These are phyloP conservation scores for Dicrostonyx torquatus DNA, from an alignment of 2,797 vertebrate species.

Conservation along the genomic window DNA sequence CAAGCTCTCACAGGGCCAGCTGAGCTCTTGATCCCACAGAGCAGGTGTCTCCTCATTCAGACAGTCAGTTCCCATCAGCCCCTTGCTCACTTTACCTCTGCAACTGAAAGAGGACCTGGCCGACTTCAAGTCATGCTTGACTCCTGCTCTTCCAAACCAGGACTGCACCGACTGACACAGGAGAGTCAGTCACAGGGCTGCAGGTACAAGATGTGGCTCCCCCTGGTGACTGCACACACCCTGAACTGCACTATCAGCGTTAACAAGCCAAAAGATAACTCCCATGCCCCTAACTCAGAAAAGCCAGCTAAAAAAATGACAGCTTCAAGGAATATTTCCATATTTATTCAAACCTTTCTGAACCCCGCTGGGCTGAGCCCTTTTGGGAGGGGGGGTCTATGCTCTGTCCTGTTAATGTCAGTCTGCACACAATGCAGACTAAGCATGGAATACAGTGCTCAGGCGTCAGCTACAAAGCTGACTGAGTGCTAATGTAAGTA, in stretches of 20 bases:
- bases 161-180: neutral
- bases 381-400: neutral
- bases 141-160: neutral
- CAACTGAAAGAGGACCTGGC: neutral
- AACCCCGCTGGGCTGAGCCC: neutral
- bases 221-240: neutral
- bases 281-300: too few relatives aligned
- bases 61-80: too few relatives aligned
- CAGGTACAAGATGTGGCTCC: neutral
- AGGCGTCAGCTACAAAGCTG: neutral
- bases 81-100: neutral
- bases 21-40: accelerated
- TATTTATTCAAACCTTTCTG: conserved; percentile 58
- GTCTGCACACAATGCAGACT: neutral
- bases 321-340: neutral
- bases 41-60: neutral
- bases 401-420: neutral
- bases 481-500: neutral
- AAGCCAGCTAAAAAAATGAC: neutral
- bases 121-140: neutral
- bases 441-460: neutral
- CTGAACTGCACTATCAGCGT: neutral
- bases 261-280: too few relatives aligned
- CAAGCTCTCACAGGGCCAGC: too few relatives aligned
- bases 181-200: neutral